Conservation (phyloP, 2,888 invertebrate species). For the Limnephilus lunatus region DNA sequence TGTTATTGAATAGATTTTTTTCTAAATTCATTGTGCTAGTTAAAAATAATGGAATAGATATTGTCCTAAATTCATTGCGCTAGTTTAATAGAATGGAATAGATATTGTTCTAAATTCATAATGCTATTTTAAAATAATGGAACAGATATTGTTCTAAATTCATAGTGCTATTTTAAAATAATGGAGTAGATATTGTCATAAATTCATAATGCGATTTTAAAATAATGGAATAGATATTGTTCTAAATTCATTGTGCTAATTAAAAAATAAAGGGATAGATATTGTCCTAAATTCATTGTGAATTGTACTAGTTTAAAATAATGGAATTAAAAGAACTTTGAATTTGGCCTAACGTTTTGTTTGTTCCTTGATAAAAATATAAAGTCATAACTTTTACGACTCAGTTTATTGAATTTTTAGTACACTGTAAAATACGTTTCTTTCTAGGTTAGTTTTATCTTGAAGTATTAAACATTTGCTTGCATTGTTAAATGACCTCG, state of each 20-base stretch:
- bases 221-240: background rate
- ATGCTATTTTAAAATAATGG: background rate
- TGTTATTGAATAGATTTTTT: background rate
- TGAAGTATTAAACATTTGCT: background rate
- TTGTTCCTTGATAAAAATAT: background rate
- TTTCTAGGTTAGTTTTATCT: background rate
- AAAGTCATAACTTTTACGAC: background rate
- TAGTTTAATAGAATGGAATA: no score
- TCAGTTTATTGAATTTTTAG: background rate
- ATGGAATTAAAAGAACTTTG: background rate
- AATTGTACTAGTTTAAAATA: background rate
- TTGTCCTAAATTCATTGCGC: background rate
- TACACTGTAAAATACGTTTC: background rate
- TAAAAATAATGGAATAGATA: background rate
- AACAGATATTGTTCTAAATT: background rate
- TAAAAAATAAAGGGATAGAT: background rate
- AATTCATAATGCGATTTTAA: no score
- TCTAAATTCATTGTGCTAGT: no score
- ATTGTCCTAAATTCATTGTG: background rate
- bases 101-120: background rate
- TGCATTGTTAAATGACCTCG: slow-evolving; percentile 37
- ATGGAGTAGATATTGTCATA: no score
- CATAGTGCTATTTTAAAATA: no score
- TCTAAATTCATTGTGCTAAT: background rate
- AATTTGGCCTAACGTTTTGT: background rate